A percentile compares a stretch with the other conserved stretches of the same genome.
Conservation (phyloP, 2,113 vertebrate genomes). For the Brachypodius melanocephalos region DNA sequence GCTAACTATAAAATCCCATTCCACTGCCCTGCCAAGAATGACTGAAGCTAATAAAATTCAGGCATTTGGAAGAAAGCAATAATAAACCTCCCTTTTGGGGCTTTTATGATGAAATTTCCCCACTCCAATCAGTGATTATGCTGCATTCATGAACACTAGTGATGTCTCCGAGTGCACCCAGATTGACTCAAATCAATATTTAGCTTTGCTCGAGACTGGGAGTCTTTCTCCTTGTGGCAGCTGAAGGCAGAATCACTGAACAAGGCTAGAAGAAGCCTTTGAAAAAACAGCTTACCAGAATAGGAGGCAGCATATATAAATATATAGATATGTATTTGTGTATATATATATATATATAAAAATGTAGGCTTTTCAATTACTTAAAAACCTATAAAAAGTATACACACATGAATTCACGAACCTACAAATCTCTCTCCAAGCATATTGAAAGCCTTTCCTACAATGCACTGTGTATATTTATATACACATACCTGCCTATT, state of each 20-base stretch:
- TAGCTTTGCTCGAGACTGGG: conserved; percentile 17
- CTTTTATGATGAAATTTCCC: conserved; percentile 69
- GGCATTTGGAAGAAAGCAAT: conserved; percentile 72
- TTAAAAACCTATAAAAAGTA: background rate
- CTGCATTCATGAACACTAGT: conserved; percentile 53
- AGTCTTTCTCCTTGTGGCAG: conserved; percentile 8
- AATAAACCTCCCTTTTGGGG: conserved; percentile 70
- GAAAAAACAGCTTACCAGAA: background rate
- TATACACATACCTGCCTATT: background rate
- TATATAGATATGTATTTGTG: accelerated
- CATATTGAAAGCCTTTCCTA: background rate
- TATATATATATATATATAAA: background rate
- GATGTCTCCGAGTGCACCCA: conserved; percentile 56
- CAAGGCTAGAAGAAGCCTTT: background rate
- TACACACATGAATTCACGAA: background rate
- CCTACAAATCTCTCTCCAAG: background rate
- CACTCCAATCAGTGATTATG: conserved; percentile 58
- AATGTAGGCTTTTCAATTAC: background rate
- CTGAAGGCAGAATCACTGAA: background rate
- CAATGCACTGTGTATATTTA: background rate
- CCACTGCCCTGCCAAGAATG: conserved; percentile 68
- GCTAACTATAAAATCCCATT: conserved; percentile 71
- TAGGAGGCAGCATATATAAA: background rate
- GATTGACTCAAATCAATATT: conserved; percentile 62
- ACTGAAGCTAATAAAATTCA: conserved; percentile 69